Conservation (phyloP, 1,140 invertebrate species). For the Colletes gigas region DNA sequence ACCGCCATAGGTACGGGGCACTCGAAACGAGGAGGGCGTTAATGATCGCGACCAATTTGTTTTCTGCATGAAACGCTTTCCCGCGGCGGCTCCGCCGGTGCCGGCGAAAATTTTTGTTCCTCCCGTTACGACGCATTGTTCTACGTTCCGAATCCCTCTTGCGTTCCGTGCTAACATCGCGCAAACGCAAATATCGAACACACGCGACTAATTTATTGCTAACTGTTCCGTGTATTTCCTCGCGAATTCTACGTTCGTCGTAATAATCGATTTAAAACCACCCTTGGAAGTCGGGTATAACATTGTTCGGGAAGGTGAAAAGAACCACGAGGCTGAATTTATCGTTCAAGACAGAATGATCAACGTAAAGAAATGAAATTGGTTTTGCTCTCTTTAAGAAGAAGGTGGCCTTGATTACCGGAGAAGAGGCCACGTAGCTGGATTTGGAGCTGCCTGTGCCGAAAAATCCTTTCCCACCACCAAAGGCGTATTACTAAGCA, state of each 20-base stretch:
- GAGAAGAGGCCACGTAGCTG: too few relatives aligned
- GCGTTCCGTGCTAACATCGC: neutral
- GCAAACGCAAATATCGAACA: constrained; percentile 19
- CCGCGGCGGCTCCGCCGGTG: constrained; percentile 40
- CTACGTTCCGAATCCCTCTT: constrained; percentile 4
- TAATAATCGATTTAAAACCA: neutral
- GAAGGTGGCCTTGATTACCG: too few relatives aligned
- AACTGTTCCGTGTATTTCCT: neutral
- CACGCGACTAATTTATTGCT: neutral
- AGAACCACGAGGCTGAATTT: too few relatives aligned
- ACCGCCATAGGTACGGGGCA: constrained; percentile 38
- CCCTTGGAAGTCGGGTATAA: too few relatives aligned
- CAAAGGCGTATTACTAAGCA: too few relatives aligned
- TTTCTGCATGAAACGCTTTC: constrained; percentile 59
- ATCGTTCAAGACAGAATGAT: too few relatives aligned
- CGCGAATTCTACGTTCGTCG: neutral
- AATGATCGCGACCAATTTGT: constrained; percentile 66
- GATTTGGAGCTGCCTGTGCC: too few relatives aligned
- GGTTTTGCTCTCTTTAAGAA: too few relatives aligned
- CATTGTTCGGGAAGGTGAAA: too few relatives aligned
- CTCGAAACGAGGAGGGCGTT: constrained; percentile 48
- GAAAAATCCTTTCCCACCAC: too few relatives aligned
- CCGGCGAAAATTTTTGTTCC: constrained; percentile 50
- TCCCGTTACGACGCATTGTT: constrained; percentile 29
- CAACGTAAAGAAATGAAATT: too few relatives aligned